Evolutionary conservation across 2,797 vertebrate species (phyloP), one percentile per base, ranked within the genome.

Genomic region (Phoeniculus purpureus): DNA sequence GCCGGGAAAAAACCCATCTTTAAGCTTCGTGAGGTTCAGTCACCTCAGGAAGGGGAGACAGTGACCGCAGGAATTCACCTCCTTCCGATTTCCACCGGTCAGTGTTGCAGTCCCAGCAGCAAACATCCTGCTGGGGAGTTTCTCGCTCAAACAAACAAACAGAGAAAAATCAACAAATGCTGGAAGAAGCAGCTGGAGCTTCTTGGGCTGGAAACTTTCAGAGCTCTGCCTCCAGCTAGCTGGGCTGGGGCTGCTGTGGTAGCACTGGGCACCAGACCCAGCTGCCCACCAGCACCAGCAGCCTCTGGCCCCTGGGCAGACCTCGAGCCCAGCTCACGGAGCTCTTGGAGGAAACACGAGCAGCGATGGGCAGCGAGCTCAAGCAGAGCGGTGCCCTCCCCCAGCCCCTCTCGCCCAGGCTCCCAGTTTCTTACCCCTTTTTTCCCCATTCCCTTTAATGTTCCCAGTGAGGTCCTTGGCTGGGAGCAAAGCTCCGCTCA

Each of bases 391-490:
- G 14, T 3, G 2, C 50, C 55, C 58, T 71, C 78, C 86, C 85
- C 65, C 72, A 80, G 65, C 68, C 68, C 68, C 84, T 89, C 50
- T n/a, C 87, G 65, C 88, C 88, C 75, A 31, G 37, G 58, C 54
- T 90, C 81, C 65, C 91, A 7, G 54, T 94, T 87, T 87, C 74
- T 87, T 76, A 71, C 74, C 29, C 85, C 6, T 52, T 80, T 89
- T 93, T 88, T 48, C 3, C 83, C 71, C 8, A 12, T 76, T 84
- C 19, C 8, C 64, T 94, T 87, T 87, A 86, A 65, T 89, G 86
- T 94, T 90, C 86, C 79, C 89, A 47, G 75, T 55, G 85, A 94
- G 86, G 83, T 90, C 13, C 68, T 90, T 80, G 92, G 82, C 82
- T 66, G 85, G 81, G 34, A 81, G 73, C 37, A 70, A 74, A 84